A percentile compares a stretch with the other conserved stretches of the same genome.
Evolutionary conservation across 1,140 invertebrate species (phyloP).

Genomic region (Papilio polytes): DNA sequence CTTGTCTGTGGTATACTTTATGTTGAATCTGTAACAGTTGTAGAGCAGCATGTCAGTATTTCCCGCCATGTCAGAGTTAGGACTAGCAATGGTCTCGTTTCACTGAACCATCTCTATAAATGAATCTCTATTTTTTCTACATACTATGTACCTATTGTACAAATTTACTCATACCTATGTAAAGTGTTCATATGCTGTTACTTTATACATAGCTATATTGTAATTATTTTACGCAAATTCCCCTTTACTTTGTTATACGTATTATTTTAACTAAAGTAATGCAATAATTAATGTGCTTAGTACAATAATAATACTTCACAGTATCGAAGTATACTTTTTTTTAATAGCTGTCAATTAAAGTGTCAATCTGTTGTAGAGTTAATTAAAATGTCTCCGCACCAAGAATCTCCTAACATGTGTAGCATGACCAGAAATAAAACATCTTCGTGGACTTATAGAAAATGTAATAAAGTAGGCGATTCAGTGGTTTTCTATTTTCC

Average conservation of each 20-base stretch:
- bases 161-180: constrained; percentile 79
- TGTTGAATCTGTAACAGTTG: constrained; percentile 1
- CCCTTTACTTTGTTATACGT: constrained; percentile 37
- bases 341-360: constrained; percentile 78
- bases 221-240: constrained; percentile 39
- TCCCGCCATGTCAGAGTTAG: constrained; percentile 27
- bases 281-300: constrained; percentile 50
- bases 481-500: too few species aligned
- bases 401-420: constrained; percentile 43
- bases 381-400: constrained; percentile 47
- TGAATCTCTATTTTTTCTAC: constrained; percentile 84
- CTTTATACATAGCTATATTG: constrained; percentile 62
- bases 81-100: constrained; percentile 79
- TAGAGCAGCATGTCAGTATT: neutral
- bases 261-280: constrained; percentile 39
- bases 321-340: constrained; percentile 44
- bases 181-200: constrained; percentile 78
- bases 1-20: constrained; percentile 8
- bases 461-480: too few species aligned
- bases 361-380: constrained; percentile 72
- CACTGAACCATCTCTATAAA: constrained; percentile 80
- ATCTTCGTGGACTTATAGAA: too few species aligned
- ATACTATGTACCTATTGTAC: constrained; percentile 80
- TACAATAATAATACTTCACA: constrained; percentile 50
- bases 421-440: constrained; percentile 41